A percentile compares a stretch with the other conserved stretches of the same genome.
Evolutionary conservation across 2,113 vertebrate genomes (phyloP).

Genomic region (Myotis davidii): DNA sequence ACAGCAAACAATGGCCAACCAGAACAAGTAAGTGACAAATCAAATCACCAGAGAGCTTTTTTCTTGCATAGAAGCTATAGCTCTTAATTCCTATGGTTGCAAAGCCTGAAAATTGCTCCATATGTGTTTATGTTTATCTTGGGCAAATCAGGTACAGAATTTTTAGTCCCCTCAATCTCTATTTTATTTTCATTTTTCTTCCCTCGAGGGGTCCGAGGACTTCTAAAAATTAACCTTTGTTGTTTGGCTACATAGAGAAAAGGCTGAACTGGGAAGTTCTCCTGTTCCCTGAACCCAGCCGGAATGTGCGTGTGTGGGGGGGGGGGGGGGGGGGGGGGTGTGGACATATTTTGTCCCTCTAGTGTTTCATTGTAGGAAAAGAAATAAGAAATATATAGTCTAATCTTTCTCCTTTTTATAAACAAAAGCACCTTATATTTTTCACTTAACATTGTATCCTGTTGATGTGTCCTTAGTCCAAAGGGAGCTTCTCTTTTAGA

Average conservation of each 20-base stretch:
- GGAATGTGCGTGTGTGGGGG: accelerated
- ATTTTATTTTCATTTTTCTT: constrained; percentile 49
- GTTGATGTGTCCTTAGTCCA: neutral
- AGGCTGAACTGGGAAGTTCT: neutral
- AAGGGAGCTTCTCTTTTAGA: neutral
- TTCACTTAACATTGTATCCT: accelerated
- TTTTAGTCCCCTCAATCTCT: constrained; percentile 17
- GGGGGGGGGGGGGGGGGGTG: too few relatives aligned
- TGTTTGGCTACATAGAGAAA: neutral
- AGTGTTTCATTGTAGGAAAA: neutral
- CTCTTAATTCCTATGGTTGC: neutral
- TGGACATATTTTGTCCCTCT: too few relatives aligned
- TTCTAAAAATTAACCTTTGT: neutral
- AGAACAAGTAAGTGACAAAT: constrained; percentile 78
- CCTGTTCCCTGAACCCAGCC: neutral
- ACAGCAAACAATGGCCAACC: constrained; percentile 80
- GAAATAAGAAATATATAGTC: neutral
- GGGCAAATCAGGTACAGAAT: neutral
- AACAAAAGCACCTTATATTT: neutral
- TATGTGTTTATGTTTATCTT: constrained; percentile 41
- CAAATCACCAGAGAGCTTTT: neutral
- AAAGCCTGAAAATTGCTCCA: neutral
- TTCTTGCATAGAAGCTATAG: neutral
- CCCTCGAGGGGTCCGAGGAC: neutral
- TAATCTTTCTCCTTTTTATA: neutral